Percentiles rank a stretch among this genome's conserved stretches.
phyloP scores from a whole-genome alignment of 2,888 invertebrate genomes.

The Tetrapedia diversipes region DNA sequence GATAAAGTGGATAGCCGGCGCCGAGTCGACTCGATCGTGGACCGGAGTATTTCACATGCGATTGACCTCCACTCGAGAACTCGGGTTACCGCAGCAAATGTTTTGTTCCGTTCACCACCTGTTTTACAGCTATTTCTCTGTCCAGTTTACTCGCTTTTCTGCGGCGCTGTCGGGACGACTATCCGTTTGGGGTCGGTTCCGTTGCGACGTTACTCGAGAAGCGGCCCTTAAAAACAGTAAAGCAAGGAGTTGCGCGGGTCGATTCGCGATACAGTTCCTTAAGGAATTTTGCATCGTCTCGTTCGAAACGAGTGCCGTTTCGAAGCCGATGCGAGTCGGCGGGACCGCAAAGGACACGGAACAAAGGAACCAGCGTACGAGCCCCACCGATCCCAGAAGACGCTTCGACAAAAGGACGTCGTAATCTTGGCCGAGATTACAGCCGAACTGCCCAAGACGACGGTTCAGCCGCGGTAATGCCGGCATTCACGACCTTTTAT shows the following conservation, averaged over 20 bases:
- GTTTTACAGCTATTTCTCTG: too few relatives aligned
- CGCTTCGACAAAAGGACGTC: constrained; percentile 43
- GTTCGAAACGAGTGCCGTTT: constrained; percentile 20
- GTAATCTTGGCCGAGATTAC: constrained; percentile 65
- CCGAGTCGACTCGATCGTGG: constrained; percentile 4
- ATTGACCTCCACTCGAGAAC: too few relatives aligned
- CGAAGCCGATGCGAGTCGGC: constrained; percentile 1
- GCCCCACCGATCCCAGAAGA: constrained; percentile 25
- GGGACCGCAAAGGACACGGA: neutral
- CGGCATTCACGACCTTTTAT: constrained; percentile 62
- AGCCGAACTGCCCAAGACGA: constrained; percentile 41
- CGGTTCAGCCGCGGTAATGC: constrained; percentile 60
- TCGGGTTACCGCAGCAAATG: too few relatives aligned
- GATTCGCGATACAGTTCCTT: constrained; percentile 16
- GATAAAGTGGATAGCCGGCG: constrained; percentile 43
- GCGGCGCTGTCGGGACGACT: too few relatives aligned
- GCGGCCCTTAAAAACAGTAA: neutral
- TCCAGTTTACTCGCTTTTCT: too few relatives aligned
- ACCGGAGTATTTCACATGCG: too few relatives aligned
- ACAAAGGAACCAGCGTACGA: neutral
- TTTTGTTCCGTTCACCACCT: too few relatives aligned
- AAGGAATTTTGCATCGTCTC: neutral
- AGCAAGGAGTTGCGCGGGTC: neutral
- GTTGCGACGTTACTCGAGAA: too few relatives aligned
- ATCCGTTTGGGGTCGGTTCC: too few relatives aligned